Evolutionary conservation across 2,888 invertebrate species (phyloP).

Genomic region (Tetheella fluctuosa): DNA sequence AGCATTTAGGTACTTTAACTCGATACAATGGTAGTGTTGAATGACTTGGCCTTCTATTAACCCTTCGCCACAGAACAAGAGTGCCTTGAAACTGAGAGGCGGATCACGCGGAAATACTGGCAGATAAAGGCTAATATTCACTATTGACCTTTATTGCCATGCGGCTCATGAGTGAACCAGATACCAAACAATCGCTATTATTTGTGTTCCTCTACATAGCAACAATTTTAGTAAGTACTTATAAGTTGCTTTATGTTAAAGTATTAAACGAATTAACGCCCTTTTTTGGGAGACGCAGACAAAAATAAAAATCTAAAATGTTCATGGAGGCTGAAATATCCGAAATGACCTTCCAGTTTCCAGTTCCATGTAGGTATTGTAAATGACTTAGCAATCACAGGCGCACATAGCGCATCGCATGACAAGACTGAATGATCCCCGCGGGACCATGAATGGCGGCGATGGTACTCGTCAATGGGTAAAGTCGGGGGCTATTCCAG

Average conservation of each 20-base stretch:
- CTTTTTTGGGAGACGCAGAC: no score
- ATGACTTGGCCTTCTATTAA: slow-evolving; percentile 38
- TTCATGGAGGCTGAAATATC: no score
- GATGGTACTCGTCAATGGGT: slow-evolving; percentile 53
- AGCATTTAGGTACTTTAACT: neutral
- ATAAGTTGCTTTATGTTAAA: no score
- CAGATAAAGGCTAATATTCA: slow-evolving; percentile 36
- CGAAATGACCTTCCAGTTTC: no score
- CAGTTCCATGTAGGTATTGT: neutral
- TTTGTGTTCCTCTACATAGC: slow-evolving; percentile 6
- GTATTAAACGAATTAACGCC: no score
- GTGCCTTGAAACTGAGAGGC: slow-evolving; percentile 47
- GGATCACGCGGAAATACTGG: slow-evolving; percentile 49
- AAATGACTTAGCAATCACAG: neutral
- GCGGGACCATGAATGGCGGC: slow-evolving; percentile 58
- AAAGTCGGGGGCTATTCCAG: slow-evolving; percentile 25
- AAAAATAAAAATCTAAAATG: no score
- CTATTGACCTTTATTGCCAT: slow-evolving; percentile 44
- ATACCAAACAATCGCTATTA: slow-evolving; percentile 8
- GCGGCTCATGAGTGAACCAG: slow-evolving; percentile 3
- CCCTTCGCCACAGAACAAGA: slow-evolving; percentile 44
- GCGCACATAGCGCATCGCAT: slow-evolving; percentile 26
- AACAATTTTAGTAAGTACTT: slow-evolving; percentile 15
- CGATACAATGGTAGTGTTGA: neutral
- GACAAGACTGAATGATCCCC: slow-evolving; percentile 63